A percentile compares a stretch with the other conserved stretches of the same genome.
Evolutionary conservation across 2,888 invertebrate genomes (phyloP).

Genomic region (Nomada hirtipes): DNA sequence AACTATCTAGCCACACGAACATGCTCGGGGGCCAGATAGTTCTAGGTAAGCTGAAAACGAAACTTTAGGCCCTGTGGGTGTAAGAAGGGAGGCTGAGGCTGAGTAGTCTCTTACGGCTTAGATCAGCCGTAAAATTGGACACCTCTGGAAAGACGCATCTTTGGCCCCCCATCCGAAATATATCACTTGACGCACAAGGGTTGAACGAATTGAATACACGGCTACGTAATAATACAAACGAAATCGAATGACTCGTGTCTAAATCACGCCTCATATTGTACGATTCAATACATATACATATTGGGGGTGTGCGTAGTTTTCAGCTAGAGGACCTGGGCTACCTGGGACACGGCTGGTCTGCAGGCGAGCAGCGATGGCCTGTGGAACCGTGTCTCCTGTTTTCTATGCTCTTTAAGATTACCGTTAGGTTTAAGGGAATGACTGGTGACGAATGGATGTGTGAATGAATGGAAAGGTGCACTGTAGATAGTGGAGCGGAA

Average conservation of each 20-base stretch:
- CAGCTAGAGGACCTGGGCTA: no score
- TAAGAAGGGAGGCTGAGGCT: conserved; percentile 40
- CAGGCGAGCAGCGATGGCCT: no score
- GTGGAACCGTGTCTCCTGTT: no score
- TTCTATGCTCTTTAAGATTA: no score
- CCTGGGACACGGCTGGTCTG: no score
- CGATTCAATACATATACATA: no score
- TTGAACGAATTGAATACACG: conserved; percentile 45
- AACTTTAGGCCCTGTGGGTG: conserved; percentile 5
- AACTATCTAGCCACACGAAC: not conserved
- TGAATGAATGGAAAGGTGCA: no score
- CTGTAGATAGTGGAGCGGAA: no score
- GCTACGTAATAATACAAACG: conserved; percentile 43
- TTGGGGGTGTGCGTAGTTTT: no score
- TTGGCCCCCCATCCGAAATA: conserved; percentile 37
- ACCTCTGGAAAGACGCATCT: conserved; percentile 62
- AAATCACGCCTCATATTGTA: not conserved
- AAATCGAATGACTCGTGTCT: not conserved
- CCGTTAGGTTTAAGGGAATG: no score
- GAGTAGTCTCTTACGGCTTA: conserved; percentile 59
- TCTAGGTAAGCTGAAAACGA: conserved; percentile 36
- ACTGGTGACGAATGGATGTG: no score
- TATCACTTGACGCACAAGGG: conserved; percentile 34
- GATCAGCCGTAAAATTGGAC: conserved; percentile 76
- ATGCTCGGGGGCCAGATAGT: not conserved